These are phyloP conservation scores for Drosophila parthenogenetica DNA, from an alignment of 2,888 invertebrate species.

Conservation along the genomic window DNA sequence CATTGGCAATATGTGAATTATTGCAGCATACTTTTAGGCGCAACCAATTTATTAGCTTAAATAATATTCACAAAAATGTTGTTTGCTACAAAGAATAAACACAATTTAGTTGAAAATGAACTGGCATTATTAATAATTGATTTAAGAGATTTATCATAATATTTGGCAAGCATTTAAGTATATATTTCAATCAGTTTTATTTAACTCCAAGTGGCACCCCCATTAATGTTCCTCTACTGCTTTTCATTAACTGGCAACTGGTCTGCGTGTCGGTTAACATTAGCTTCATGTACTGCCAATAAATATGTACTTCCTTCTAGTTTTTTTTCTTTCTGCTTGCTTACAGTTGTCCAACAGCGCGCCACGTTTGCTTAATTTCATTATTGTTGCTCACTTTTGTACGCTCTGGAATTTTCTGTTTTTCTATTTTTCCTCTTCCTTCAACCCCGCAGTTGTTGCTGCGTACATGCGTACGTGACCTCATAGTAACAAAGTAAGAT, in stretches of 20 bases:
- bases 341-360: constrained; percentile 64
- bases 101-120: constrained; percentile 7
- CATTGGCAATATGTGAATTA: constrained; percentile 27
- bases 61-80: not conserved
- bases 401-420: constrained; percentile 13
- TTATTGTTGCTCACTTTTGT: constrained; percentile 64
- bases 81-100: not conserved
- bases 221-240: not conserved
- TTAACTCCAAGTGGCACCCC: constrained; percentile 2
- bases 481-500: constrained; percentile 77
- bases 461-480: constrained; percentile 74
- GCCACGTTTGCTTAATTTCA: constrained; percentile 77
- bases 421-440: constrained; percentile 3
- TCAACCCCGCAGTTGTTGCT: constrained; percentile 1
- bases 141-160: constrained; percentile 6
- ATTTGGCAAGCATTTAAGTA: constrained; percentile 1
- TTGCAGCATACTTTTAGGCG: constrained; percentile 22
- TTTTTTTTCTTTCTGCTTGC: constrained; percentile 40
- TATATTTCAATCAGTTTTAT: constrained; percentile 37
- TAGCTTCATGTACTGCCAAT: constrained; percentile 74
- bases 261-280: constrained; percentile 66
- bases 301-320: constrained; percentile 66
- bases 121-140: constrained; percentile 17
- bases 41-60: not conserved
- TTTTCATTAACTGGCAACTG: constrained; percentile 40